Percentiles rank a stretch among this genome's conserved stretches.
These are phyloP conservation scores for Euplexia lucipara DNA, from an alignment of 2,888 invertebrate species.

Conservation along the genomic window DNA sequence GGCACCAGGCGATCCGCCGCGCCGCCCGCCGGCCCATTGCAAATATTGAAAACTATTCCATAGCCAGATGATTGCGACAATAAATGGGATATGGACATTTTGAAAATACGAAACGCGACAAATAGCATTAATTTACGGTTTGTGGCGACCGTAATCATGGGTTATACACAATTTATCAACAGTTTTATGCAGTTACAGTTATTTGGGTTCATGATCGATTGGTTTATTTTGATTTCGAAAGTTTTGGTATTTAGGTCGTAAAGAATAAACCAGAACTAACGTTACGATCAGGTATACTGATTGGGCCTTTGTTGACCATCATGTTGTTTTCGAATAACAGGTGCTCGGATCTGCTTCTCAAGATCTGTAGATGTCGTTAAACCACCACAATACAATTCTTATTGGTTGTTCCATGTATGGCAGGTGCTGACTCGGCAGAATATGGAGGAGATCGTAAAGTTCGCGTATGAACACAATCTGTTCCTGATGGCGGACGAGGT, in stretches of 20 bases:
- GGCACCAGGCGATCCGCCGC: not conserved
- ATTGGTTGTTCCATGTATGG: not conserved
- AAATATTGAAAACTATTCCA: constrained; percentile 59
- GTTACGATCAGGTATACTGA: not conserved
- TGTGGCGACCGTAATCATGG: constrained; percentile 23
- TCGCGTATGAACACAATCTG: constrained; percentile 96
- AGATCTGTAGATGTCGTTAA: no score
- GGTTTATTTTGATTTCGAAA: no score
- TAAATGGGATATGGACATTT: constrained; percentile 24
- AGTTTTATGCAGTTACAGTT: constrained; percentile 1
- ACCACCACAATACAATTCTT: not conserved
- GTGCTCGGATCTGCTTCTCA: not conserved
- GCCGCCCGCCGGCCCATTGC: constrained; percentile 33
- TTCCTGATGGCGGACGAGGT: constrained; percentile 98
- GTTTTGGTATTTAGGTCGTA: not conserved
- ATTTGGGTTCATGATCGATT: not conserved
- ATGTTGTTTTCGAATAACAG: not conserved
- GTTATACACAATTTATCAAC: constrained; percentile 1
- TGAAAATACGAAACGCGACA: constrained; percentile 43
- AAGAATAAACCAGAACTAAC: not conserved
- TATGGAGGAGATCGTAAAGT: constrained; percentile 97
- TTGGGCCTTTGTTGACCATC: not conserved
- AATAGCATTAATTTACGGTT: constrained; percentile 40
- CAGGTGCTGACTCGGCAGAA: constrained; percentile 95
- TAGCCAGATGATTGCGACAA: constrained; percentile 42